Conservation (phyloP, 2,797 vertebrate genomes). For the Allobates femoralis region DNA sequence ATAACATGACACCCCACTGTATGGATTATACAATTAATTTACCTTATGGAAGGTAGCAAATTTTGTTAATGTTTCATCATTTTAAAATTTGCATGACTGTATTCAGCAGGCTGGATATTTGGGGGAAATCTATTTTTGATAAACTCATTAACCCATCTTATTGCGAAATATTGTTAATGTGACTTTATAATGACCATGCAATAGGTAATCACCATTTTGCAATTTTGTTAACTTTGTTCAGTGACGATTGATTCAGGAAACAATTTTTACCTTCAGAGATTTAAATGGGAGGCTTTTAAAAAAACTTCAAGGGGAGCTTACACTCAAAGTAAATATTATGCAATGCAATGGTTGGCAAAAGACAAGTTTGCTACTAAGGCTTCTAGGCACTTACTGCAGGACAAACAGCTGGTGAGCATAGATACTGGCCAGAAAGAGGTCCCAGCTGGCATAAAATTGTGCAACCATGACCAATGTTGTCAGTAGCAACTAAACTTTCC, state of each 20-base stretch:
- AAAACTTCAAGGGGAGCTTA: neutral
- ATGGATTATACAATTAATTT: no score
- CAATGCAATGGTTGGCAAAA: slow-evolving; percentile 24
- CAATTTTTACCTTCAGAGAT: neutral
- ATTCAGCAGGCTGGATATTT: neutral
- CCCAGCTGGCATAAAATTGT: slow-evolving; percentile 20
- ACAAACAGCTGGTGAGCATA: slow-evolving; percentile 34
- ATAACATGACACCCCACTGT: no score
- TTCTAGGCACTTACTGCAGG: slow-evolving; percentile 23
- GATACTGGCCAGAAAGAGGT: slow-evolving; percentile 9
- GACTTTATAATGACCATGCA: neutral
- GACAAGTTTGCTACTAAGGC: neutral
- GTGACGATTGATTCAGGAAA: neutral
- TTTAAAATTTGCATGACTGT: no score
- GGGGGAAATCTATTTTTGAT: neutral
- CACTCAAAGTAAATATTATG: slow-evolving; percentile 12
- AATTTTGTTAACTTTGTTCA: neutral
- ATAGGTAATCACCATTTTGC: neutral
- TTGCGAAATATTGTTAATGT: neutral
- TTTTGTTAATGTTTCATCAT: no score
- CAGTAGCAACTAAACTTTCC: slow-evolving; percentile 31
- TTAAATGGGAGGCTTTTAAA: neutral
- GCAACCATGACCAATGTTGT: slow-evolving; percentile 25
- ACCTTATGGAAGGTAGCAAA: no score
- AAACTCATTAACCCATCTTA: neutral